Evolutionary conservation across 1,140 invertebrate genomes (phyloP), one percentile per base, ranked within the genome.

Genomic region (Brachionus paranguensis): DNA sequence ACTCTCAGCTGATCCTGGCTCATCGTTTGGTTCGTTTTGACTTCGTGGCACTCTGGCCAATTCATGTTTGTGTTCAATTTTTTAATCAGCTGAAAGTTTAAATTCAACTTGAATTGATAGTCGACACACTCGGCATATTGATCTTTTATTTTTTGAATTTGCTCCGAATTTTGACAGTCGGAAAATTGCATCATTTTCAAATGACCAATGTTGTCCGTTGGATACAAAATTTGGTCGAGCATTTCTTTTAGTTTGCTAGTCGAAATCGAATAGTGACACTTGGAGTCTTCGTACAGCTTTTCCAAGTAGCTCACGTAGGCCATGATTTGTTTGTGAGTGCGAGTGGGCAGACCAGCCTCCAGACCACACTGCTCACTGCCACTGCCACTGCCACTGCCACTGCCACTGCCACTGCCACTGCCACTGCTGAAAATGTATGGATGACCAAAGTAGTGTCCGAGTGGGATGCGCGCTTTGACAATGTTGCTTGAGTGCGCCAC

Each of bases 1-100:
- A 89, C 87, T 76, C 89, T 88, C 55, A 95, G 89, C 5, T 96
- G 88, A 78, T 94, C 92, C 87, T 95, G 94, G 27, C 27, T 29
- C 27, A n/a, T n/a, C n/a, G n/a, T n/a, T n/a, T n/a, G n/a, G n/a
- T n/a, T n/a, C n/a, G n/a, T n/a, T n/a, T n/a, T n/a, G n/a, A n/a
- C n/a, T n/a, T n/a, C n/a, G n/a, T n/a, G n/a, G n/a, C n/a, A n/a
- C n/a, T n/a, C n/a, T n/a, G n/a, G n/a, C 24, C 24, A 24, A 24
- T 24, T 33, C 1, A 33, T 33, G 33, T 37, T 37, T 37, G 43
- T 33, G 27, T 47, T 47, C 43, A 81, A 20, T 7, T 81, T 60
- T 64, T 27, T 68, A n/a, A 81, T 81, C 6, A 81, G 37, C 8
- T 65, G 37, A 45, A 7, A 24, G 17, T 81, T 81, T 3, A 81